Evolutionary conservation across 2,113 vertebrate species (phyloP), one percentile per base, ranked within the genome.

Genomic region (Phycodurus eques): DNA sequence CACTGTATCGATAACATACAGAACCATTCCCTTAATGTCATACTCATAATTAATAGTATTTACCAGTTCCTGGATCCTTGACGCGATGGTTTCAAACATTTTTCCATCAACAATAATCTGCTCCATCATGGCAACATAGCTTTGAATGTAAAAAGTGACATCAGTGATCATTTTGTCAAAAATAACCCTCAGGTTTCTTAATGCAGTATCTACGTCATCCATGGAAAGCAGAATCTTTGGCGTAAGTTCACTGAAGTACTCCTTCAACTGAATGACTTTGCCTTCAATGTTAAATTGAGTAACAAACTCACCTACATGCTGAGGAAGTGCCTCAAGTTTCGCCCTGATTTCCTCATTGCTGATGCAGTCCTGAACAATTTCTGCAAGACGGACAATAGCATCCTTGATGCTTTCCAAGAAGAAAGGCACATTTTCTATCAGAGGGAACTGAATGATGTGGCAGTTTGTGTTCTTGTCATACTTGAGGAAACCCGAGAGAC

Each of bases 391-490:
- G 47, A 96, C 78, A 72, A 94, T 19, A 14, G 80, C 31, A 17
- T 33, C 51, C 85, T 92, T 94, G 61, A 94, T 80, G 74, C 73
- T 88, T 81, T 96, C 94, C 83, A 96, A 85, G 79, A 93, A 83
- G 49, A 81, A 72, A n/a, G 94, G 93, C 0, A 97, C 69, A 73
- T 69, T 83, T 86, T 94, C 87, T 59, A 95, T 67, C 54, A 96
- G 85, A 6, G 96, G 96, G 22, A 99, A 71, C 43, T 88, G 85
- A 79, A 99, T 94, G 9, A 92, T 49, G 33, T 94, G 96, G 61
- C 90, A 84, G 8, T 96, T 85, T 76, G 91, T 91, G 77, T 92
- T 98, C 90, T 97, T 99, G 88, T 99, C 96, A 73, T 99, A 99
- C 77, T 94, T 96, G 35, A 96, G 70, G 76, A 91, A 94, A 57